Percentiles rank a stretch among this genome's conserved stretches.
These are phyloP conservation scores for Drosophila paracracens DNA, from an alignment of 2,888 invertebrate genomes.

Conservation along the genomic window DNA sequence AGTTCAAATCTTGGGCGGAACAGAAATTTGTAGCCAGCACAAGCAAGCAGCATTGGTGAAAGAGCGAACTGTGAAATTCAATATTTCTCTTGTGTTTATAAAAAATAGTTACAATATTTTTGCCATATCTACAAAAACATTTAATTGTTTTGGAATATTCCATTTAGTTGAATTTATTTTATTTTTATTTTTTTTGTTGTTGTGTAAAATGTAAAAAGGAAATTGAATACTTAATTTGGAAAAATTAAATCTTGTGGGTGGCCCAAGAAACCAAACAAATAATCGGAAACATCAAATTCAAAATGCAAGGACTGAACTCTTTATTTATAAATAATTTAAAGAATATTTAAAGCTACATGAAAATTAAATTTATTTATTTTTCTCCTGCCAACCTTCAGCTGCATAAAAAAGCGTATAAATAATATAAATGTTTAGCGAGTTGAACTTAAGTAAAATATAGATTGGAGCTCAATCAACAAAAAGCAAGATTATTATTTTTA, in stretches of 20 bases:
- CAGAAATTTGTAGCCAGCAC: neutral
- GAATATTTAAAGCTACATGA: neutral
- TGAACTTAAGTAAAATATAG: neutral
- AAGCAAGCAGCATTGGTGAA: neutral
- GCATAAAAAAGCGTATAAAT: neutral
- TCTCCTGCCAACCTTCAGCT: neutral
- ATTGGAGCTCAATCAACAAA: neutral
- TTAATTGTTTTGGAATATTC: neutral
- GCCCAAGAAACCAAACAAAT: neutral
- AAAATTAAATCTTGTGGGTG: neutral
- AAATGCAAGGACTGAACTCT: neutral
- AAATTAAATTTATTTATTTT: neutral
- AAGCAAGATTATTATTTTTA: neutral
- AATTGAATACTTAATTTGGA: neutral
- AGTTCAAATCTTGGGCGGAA: neutral
- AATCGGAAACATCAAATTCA: neutral
- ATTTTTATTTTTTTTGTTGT: neutral
- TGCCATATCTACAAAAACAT: neutral
- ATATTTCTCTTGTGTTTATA: neutral
- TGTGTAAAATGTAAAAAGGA: neutral
- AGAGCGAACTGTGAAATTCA: neutral
- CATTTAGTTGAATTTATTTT: neutral
- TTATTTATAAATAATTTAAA: too few relatives aligned
- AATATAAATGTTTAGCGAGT: neutral
- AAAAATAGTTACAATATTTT: neutral